Base-by-base conservation (phyloP, 2,888 invertebrate species). In the Phalera bucephala region DNA sequence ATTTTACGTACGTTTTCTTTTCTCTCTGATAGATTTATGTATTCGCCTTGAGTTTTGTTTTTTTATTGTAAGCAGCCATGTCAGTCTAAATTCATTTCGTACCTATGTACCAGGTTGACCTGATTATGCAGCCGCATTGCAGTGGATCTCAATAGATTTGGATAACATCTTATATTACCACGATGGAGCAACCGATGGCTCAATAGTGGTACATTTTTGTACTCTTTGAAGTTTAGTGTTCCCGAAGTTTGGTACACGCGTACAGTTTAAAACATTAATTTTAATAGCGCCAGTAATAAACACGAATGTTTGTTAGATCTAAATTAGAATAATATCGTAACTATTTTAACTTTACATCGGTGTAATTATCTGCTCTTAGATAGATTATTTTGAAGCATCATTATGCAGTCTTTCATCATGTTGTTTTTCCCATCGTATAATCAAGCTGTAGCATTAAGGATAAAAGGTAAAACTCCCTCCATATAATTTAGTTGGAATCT, bases 101-200 rank as follows among this genome's bases (percentile, higher is more conserved):
- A 40, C 38, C 48, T 53, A 41, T 33, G 45, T 48, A 48, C 41
- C 38, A 52, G 45, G 52, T 62, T 57, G 66, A 64, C 64, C 64
- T 62, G 60, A 65, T 66, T 68, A 61, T 58, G 54, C 54, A 57
- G 49, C 64, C 61, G 68, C 68, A 68, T 52, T 67, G 68, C 65
- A 68, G 67, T 52, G 43, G 38, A 48, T 64, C 54, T 55, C 45
- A 44, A 40, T 43, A 46, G 40, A 42, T 59, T 58, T 54, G 45
- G 49, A 49, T 36, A 52, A 49, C 33, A 48, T 46, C 52, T 52
- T 44, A 49, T 41, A 42, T 8, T 44, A 49, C 42, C 32, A 45
- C 30, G 39, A 35, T 32, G 26, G 4, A 33, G 19, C 26, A 42
- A 43, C 40, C 40, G 11, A 31, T 19, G n/a, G 32, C 31, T 40